These are phyloP conservation scores for Cyclina sinensis DNA, from an alignment of 1,140 invertebrate species.

Conservation along the genomic window DNA sequence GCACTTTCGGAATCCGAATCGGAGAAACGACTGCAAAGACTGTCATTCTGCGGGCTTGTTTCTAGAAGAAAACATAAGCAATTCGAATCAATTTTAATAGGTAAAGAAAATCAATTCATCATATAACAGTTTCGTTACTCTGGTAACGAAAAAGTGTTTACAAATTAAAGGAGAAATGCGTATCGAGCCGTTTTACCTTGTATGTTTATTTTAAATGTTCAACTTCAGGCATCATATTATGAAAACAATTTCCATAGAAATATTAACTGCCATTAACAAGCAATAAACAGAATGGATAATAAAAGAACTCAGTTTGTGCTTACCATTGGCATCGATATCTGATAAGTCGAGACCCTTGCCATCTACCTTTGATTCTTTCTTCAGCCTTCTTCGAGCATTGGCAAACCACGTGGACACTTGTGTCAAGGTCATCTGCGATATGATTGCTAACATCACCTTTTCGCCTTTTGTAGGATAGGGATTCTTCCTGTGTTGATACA, in stretches of 20 bases:
- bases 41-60: background rate
- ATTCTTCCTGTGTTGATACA: constrained; percentile 99
- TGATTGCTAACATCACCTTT: constrained; percentile 99
- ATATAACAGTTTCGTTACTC: too few species aligned
- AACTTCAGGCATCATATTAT: too few species aligned
- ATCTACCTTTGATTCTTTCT: constrained; percentile 99
- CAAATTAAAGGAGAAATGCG: too few species aligned
- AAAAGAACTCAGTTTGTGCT: too few species aligned
- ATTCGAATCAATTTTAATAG: too few species aligned
- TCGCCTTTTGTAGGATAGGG: constrained; percentile 99
- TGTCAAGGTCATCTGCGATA: constrained; percentile 99
- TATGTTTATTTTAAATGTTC: too few species aligned
- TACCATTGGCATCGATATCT: constrained; percentile 75
- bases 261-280: too few species aligned
- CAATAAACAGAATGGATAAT: too few species aligned
- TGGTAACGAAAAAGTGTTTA: too few species aligned
- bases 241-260: too few species aligned
- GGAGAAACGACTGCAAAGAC: constrained; percentile 12
- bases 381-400: constrained; percentile 87
- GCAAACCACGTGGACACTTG: constrained; percentile 89
- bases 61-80: constrained; percentile 47
- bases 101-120: too few species aligned
- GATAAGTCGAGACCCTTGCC: constrained; percentile 75
- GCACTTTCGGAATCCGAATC: constrained; percentile 44
- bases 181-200: too few species aligned